Conservation (phyloP, 2,797 vertebrate species). For the Mycteria americana region DNA sequence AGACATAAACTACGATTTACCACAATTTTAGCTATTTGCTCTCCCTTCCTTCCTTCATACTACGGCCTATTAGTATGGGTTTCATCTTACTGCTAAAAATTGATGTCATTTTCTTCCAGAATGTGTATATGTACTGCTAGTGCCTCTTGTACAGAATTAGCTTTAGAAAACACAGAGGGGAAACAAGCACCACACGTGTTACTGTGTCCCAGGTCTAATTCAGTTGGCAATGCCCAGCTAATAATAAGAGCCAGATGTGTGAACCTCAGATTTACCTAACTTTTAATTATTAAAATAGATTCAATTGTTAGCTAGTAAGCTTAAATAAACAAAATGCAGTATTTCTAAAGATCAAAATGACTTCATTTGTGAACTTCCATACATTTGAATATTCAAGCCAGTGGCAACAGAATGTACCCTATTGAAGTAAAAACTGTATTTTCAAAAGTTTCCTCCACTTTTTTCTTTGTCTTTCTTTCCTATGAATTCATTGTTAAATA, state of each 20-base stretch:
- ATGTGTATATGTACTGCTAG: rapidly evolving
- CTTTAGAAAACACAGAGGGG: not conserved
- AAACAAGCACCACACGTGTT: not conserved
- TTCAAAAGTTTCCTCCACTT: not conserved
- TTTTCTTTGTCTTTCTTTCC: not conserved
- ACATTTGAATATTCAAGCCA: not conserved
- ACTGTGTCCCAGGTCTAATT: not conserved
- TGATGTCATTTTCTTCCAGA: not conserved
- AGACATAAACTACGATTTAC: not conserved
- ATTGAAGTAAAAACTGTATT: not conserved
- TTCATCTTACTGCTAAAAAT: not conserved
- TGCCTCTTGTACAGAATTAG: not conserved
- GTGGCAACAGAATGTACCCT: not conserved
- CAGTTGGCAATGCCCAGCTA: not conserved
- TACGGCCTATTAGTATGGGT: not conserved
- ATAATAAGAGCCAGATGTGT: not conserved
- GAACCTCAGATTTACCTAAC: not conserved
- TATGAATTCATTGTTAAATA: too few relatives aligned
- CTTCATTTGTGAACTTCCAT: not conserved
- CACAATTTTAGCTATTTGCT: not conserved
- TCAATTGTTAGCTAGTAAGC: not conserved
- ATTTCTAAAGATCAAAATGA: not conserved
- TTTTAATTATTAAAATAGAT: not conserved
- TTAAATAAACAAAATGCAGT: not conserved
- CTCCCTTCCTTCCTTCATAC: not conserved